Percentiles rank a stretch among this genome's conserved stretches.
phyloP scores from a whole-genome alignment of 2,888 invertebrate genomes.

The Diogma glabrata region DNA sequence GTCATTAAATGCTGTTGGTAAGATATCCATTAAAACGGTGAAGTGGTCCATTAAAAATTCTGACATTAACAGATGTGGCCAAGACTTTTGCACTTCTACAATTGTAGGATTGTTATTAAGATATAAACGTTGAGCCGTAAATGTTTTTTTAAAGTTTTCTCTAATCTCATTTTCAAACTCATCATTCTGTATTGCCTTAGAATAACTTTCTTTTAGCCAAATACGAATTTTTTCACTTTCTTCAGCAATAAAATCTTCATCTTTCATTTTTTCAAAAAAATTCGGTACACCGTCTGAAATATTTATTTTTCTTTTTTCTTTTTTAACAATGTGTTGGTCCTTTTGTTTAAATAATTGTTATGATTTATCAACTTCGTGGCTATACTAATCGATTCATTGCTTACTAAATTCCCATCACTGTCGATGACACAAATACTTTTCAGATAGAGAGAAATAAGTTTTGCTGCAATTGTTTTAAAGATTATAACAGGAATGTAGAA shows the following conservation, averaged over 20 bases:
- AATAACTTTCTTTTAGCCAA: background rate
- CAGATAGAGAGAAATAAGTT: background rate
- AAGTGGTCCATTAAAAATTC: background rate
- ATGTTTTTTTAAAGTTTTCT: background rate
- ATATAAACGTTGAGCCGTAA: background rate
- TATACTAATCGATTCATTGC: background rate
- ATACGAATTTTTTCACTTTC: background rate
- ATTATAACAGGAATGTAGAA: background rate
- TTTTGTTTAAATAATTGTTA: background rate
- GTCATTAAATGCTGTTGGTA: background rate
- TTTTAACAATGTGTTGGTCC: background rate
- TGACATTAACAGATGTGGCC: background rate
- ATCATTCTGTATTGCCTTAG: too few relatives aligned
- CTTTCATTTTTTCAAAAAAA: background rate
- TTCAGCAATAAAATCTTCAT: background rate
- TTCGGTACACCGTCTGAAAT: background rate
- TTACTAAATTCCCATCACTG: background rate
- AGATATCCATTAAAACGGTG: background rate
- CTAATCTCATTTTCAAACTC: too few relatives aligned
- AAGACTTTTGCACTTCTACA: background rate
- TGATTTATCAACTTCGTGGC: background rate
- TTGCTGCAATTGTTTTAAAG: background rate
- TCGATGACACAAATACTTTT: background rate
- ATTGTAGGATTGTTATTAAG: background rate
- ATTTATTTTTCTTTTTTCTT: background rate